Evolutionary conservation across 2,113 vertebrate genomes (phyloP).

Genomic region (Thomomys bottae): DNA sequence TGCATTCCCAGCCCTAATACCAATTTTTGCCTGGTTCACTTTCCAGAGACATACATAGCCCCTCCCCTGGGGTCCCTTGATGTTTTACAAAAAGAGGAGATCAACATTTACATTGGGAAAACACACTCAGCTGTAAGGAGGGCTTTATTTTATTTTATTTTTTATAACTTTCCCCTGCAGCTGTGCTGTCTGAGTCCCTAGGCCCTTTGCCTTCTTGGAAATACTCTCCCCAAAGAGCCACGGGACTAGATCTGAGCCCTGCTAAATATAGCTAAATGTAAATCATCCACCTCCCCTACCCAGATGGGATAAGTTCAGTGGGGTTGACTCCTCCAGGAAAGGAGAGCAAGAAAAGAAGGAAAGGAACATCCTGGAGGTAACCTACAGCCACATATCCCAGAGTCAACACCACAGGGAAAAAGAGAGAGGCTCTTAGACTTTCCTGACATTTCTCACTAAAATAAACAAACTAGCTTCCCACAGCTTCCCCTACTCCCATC

Average conservation of each 20-base stretch:
- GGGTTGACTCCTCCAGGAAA: neutral
- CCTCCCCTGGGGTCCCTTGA: constrained; percentile 30
- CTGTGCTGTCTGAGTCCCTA: constrained; percentile 39
- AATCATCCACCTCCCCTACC: neutral
- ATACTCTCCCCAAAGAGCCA: constrained; percentile 22
- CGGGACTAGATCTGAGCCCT: constrained; percentile 4
- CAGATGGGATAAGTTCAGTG: constrained; percentile 26
- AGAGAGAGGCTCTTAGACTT: neutral
- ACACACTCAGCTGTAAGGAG: constrained; percentile 65
- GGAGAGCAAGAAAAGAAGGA: neutral
- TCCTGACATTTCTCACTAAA: constrained; percentile 36
- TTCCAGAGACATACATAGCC: constrained; percentile 56
- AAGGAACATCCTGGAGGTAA: neutral
- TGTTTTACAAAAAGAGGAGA: constrained; percentile 60
- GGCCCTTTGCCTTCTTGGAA: constrained; percentile 58
- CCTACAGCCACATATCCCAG: neutral
- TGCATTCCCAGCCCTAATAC: constrained; percentile 44
- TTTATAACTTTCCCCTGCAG: constrained; percentile 68
- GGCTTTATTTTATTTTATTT: constrained; percentile 38
- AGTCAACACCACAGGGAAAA: neutral
- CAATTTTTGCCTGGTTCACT: constrained; percentile 53
- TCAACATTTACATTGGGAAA: constrained; percentile 74
- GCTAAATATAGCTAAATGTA: neutral
- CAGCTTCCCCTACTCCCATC: neutral
- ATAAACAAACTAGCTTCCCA: neutral